These are phyloP conservation scores for Coelopa pilipes DNA, from an alignment of 2,888 invertebrate species.

Conservation along the genomic window DNA sequence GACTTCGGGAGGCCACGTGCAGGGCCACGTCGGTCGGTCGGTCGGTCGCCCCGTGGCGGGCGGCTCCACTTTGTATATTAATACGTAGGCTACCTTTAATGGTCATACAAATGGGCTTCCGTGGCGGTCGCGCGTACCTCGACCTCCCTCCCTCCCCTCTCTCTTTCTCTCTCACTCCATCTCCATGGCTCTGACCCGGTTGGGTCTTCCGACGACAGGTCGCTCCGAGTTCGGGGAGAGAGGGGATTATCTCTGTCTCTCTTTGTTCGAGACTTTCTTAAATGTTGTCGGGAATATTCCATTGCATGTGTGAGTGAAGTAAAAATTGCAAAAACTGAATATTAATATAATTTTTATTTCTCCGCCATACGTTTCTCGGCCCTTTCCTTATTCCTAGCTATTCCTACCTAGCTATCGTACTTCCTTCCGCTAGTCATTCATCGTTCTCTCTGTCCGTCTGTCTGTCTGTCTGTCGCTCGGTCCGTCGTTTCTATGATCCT, in stretches of 20 bases:
- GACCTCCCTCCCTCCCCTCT: no score
- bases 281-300: constrained; percentile 28
- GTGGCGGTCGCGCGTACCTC: constrained; percentile 23
- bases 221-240: neutral
- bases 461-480: neutral
- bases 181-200: neutral
- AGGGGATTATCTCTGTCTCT: constrained; percentile 3
- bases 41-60: neutral
- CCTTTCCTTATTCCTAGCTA: neutral
- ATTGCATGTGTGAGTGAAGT: constrained; percentile 42
- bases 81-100: constrained; percentile 36
- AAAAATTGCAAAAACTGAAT: constrained; percentile 48
- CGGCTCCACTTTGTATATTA: constrained; percentile 26
- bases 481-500: neutral
- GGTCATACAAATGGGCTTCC: constrained; percentile 39
- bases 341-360: constrained; percentile 61
- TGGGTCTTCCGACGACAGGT: neutral
- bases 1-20: neutral
- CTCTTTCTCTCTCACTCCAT: no score
- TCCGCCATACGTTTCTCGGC: constrained; percentile 41
- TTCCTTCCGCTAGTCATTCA: neutral
- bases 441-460: neutral
- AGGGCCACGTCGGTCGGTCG: neutral
- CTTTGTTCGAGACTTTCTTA: constrained; percentile 26
- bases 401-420: neutral